These are phyloP conservation scores for Astropecten irregularis DNA, from an alignment of 53 echinoderm and acorn worm genomes.

Conservation along the genomic window DNA sequence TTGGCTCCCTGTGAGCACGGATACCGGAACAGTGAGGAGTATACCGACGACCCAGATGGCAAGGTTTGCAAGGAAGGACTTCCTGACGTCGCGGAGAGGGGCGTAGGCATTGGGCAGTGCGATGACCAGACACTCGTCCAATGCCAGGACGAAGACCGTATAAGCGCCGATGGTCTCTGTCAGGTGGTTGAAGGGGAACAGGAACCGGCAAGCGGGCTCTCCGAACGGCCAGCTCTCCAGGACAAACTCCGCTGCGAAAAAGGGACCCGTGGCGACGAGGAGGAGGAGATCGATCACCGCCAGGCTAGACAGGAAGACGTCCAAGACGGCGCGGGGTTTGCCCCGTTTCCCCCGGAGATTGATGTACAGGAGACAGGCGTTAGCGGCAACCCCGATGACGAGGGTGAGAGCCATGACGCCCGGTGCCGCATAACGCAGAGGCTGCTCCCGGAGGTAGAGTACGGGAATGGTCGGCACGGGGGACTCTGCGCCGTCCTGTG, in stretches of 20 bases:
- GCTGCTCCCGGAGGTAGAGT: conserved; percentile 12
- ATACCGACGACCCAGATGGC: conserved; percentile 43
- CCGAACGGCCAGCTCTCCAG: conserved; percentile 67
- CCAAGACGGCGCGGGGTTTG: background rate
- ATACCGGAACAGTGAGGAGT: conserved; percentile 42
- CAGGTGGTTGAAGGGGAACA: conserved; percentile 59
- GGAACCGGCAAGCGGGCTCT: conserved; percentile 23
- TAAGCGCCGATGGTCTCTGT: conserved; percentile 57
- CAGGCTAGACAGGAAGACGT: conserved; percentile 15
- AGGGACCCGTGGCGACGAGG: conserved; percentile 53
- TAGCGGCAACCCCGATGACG: conserved; percentile 58
- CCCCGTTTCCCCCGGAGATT: conserved; percentile 17
- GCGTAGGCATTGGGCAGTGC: conserved; percentile 44
- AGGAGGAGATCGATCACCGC: conserved; percentile 58
- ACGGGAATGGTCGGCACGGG: conserved; percentile 17
- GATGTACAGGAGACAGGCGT: conserved; percentile 53
- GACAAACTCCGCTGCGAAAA: conserved; percentile 65
- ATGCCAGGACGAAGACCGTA: conserved; percentile 22
- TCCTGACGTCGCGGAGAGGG: conserved; percentile 1
- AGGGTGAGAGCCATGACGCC: conserved; percentile 58
- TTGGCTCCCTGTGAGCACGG: background rate
- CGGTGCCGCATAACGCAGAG: conserved; percentile 66
- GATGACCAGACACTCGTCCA: conserved; percentile 61
- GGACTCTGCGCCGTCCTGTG: background rate
- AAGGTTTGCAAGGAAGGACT: background rate